These are phyloP conservation scores for Aethina tumida DNA, from an alignment of 1,140 invertebrate species.

Conservation along the genomic window DNA sequence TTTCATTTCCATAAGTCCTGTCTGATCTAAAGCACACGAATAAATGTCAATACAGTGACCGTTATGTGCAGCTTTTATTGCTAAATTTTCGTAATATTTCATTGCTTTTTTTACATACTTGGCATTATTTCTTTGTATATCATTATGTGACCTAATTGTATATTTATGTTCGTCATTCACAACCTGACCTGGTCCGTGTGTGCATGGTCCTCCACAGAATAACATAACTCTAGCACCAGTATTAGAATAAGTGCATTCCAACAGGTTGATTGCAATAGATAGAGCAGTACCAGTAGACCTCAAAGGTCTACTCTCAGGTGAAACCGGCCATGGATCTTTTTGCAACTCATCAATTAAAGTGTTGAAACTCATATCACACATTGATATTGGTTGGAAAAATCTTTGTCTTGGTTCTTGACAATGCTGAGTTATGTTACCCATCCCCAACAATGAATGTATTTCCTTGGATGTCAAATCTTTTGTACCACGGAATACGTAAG, in stretches of 20 bases:
- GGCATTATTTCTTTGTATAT: slow-evolving; percentile 98
- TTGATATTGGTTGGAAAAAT: slow-evolving; percentile 90
- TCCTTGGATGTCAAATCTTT: slow-evolving; percentile 96
- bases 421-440: slow-evolving; percentile 52
- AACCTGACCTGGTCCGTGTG: slow-evolving; percentile 95
- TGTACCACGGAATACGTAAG: slow-evolving; percentile 95
- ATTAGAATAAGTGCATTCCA: slow-evolving; percentile 96
- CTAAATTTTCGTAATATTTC: slow-evolving; percentile 93
- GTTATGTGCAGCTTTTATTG: slow-evolving; percentile 83
- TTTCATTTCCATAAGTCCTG: slow-evolving; percentile 98
- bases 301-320: slow-evolving; percentile 87
- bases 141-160: slow-evolving; percentile 91
- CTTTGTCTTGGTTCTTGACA: slow-evolving; percentile 60
- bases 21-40: slow-evolving; percentile 97
- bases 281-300: slow-evolving; percentile 93
- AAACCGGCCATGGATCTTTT: slow-evolving; percentile 93
- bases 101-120: slow-evolving; percentile 99
- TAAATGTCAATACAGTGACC: slow-evolving; percentile 98
- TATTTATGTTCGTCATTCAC: slow-evolving; percentile 97
- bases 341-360: slow-evolving; percentile 89
- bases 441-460: slow-evolving; percentile 91
- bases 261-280: slow-evolving; percentile 90
- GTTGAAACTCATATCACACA: slow-evolving; percentile 92
- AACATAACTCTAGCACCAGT: slow-evolving; percentile 95
- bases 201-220: slow-evolving; percentile 97